Percentiles rank a stretch among this genome's conserved stretches.
These are phyloP conservation scores for Coelinius sp. DNA, from an alignment of 2,888 invertebrate genomes.

Conservation along the genomic window DNA sequence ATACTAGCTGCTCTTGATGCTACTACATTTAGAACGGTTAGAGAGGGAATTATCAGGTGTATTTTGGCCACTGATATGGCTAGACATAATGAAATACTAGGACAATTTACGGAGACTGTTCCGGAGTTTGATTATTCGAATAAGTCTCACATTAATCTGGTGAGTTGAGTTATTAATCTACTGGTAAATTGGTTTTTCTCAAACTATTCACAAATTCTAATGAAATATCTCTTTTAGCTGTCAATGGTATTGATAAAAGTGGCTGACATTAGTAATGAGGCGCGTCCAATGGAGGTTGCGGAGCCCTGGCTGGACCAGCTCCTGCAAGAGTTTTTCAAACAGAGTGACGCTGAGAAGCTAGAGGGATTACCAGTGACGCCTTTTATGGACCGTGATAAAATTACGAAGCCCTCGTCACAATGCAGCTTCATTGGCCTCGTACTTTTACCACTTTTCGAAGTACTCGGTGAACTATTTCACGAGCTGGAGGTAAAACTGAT, in stretches of 20 bases:
- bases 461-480: slow-evolving; percentile 81
- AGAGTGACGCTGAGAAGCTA: slow-evolving; percentile 85
- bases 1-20: slow-evolving; percentile 80
- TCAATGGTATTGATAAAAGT: slow-evolving; percentile 88
- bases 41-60: slow-evolving; percentile 85
- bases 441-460: slow-evolving; percentile 84
- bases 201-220: not conserved
- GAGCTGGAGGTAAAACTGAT: slow-evolving; percentile 76
- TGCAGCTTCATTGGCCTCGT: slow-evolving; percentile 88
- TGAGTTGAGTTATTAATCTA: slow-evolving; percentile 70
- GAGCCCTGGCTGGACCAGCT: slow-evolving; percentile 87
- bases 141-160: slow-evolving; percentile 81
- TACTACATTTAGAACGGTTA: slow-evolving; percentile 77
- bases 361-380: slow-evolving; percentile 88
- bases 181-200: too few relatives aligned
- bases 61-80: slow-evolving; percentile 86
- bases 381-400: slow-evolving; percentile 89
- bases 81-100: slow-evolving; percentile 83
- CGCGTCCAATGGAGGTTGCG: slow-evolving; percentile 85
- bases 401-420: slow-evolving; percentile 87
- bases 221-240: slow-evolving; percentile 71
- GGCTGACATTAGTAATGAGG: slow-evolving; percentile 88
- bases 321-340: slow-evolving; percentile 82
- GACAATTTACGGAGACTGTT: slow-evolving; percentile 79
- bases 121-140: slow-evolving; percentile 79